Base-by-base conservation (phyloP, 2,888 invertebrate genomes). In the Zygothrica quintamaculata region DNA sequence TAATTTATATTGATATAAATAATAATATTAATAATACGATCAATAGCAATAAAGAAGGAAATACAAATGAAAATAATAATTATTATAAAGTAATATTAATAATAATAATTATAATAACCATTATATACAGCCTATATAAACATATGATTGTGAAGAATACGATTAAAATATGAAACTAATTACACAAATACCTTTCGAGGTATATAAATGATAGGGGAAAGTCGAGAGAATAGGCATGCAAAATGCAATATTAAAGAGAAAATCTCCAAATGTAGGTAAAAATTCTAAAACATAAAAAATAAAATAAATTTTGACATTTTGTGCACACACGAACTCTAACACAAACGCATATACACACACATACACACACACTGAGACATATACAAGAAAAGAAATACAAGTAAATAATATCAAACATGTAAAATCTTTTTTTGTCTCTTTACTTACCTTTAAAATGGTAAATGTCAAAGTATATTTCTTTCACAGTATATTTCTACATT, bases 141-240 rank as follows among this genome's bases (percentile, higher is more conserved):
- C 64, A 81, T 77, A 80, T 70, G 78, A 78, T 84, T 78, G 81
- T 84, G 78, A 77, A 57, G 15, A 62, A 62, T 51, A 39, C 8
- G 36, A 13, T 6, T n/a, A 37, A 25, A n/a, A 33, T 13, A 33
- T 33, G 18, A 2, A 22, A 2, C 3, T 22, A 16, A 46, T 6
- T 1, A 36, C 9, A 53, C 47, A 22, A 57, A 42, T 42, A 34
- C 33, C 16, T 9, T 34, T 2, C 33, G 31, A 12, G 31, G 18
- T 22, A 2, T 5, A 3, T 22, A 22, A 22, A 22, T 5, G 18
- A 22, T 22, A 22, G 2, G 18, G 5, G 18, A 67, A 48, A 55
- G 29, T 22, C 15, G 22, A 29, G 25, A 29, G 33, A 15, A 9
- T 11, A 29, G 44, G n/a, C n/a, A n/a, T n/a, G n/a, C 33, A 15